Conservation (phyloP, 1,140 invertebrate species). For the Steinernema khuongi region DNA sequence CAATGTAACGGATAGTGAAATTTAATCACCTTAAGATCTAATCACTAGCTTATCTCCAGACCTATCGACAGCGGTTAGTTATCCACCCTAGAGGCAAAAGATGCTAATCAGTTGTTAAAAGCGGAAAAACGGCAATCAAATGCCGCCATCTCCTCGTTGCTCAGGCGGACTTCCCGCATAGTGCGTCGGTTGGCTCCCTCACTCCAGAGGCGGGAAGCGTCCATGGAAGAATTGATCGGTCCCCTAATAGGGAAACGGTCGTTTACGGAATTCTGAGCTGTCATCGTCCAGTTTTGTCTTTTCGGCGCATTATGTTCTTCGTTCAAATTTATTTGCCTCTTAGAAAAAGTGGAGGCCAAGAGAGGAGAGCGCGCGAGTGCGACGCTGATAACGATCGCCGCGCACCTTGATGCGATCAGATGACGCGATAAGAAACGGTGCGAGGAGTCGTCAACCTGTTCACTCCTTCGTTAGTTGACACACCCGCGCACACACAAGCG, state of each 20-base stretch:
- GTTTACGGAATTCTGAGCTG: background rate
- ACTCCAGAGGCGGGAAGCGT: background rate
- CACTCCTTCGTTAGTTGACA: background rate
- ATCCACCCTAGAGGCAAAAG: background rate
- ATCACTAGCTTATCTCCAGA: background rate
- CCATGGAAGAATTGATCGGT: background rate
- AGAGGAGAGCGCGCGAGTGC: background rate
- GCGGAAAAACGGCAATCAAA: background rate
- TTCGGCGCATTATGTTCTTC: constrained; percentile 14
- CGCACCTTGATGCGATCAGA: constrained; percentile 14
- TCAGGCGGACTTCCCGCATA: too few relatives aligned
- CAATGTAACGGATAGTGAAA: too few relatives aligned
- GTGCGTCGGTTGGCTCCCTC: too few relatives aligned
- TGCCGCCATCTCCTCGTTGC: too few relatives aligned
- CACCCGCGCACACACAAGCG: background rate
- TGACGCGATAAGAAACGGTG: background rate
- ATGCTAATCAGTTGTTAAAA: constrained; percentile 10
- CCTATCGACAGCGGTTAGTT: background rate
- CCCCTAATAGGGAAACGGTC: background rate
- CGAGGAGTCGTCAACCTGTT: constrained; percentile 12
- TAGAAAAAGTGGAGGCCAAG: background rate
- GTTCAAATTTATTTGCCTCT: constrained; percentile 15
- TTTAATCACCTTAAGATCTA: too few relatives aligned
- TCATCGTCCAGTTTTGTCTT: constrained; percentile 11
- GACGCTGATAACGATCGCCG: background rate